These are phyloP conservation scores for Rhimphoctona megacephalus DNA, from an alignment of 2,888 invertebrate genomes.

Conservation along the genomic window DNA sequence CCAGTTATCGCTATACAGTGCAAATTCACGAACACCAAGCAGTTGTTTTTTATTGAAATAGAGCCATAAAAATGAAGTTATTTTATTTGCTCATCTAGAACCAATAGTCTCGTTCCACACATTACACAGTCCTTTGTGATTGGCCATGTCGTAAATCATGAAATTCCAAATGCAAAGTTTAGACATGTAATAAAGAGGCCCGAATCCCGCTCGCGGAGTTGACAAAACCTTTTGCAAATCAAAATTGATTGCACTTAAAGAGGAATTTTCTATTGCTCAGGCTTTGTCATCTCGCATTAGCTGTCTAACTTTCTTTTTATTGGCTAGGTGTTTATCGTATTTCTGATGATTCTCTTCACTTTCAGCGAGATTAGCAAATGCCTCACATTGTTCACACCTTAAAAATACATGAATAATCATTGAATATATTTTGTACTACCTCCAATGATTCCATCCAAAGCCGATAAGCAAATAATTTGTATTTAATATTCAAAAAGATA, in stretches of 20 bases:
- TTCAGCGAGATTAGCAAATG: conserved; percentile 23
- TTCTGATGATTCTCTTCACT: conserved; percentile 25
- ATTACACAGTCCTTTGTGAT: conserved; percentile 48
- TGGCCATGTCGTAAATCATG: conserved; percentile 59
- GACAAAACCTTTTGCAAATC: conserved; percentile 64
- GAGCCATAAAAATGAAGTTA: conserved; percentile 47
- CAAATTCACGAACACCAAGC: conserved; percentile 33
- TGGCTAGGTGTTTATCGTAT: conserved; percentile 12
- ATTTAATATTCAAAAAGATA: not conserved
- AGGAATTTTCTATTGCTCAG: conserved; percentile 26
- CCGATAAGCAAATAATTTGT: not conserved
- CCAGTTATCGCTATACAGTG: conserved; percentile 47
- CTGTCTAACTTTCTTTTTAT: conserved; percentile 23
- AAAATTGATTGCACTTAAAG: conserved; percentile 50
- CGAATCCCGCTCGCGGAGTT: conserved; percentile 59
- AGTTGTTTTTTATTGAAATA: conserved; percentile 32
- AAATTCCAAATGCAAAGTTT: conserved; percentile 66
- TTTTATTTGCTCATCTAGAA: conserved; percentile 60
- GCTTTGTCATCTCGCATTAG: conserved; percentile 61
- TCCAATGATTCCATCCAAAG: not conserved
- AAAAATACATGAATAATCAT: conserved; percentile 28
- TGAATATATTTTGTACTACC: not conserved
- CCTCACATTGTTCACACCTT: conserved; percentile 63
- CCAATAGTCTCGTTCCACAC: conserved; percentile 66
- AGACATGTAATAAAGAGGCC: conserved; percentile 57